phyloP scores from a whole-genome alignment of 2,113 vertebrate species.

The Rissa tridactyla region DNA sequence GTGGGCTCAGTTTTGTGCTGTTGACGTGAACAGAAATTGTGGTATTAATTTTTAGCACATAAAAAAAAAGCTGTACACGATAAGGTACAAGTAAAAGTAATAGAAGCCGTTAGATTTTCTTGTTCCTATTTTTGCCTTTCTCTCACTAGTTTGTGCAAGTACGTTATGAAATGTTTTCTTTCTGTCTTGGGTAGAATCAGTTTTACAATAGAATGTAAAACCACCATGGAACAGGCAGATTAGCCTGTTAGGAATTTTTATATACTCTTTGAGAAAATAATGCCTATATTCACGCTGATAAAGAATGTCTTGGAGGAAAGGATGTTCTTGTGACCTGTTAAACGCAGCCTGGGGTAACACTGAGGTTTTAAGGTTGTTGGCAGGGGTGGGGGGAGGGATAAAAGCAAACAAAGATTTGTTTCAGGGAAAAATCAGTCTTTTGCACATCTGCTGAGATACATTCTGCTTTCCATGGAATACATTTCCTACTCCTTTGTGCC shows the following conservation, averaged over 20 bases:
- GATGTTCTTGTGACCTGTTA: conserved; percentile 23
- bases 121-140: background rate
- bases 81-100: background rate
- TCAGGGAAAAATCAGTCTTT: background rate
- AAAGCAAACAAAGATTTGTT: background rate
- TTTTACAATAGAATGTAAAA: background rate
- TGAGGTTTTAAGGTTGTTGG: conserved; percentile 34
- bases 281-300: background rate
- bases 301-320: background rate
- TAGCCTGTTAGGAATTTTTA: background rate
- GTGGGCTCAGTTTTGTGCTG: background rate
- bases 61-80: background rate
- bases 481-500: conserved; percentile 49
- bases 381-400: background rate
- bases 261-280: background rate
- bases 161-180: background rate
- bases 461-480: background rate
- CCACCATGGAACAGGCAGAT: background rate
- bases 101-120: background rate
- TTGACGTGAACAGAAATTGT: background rate
- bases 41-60: background rate
- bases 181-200: background rate
- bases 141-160: background rate
- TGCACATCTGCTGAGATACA: background rate
- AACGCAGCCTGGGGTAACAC: conserved; percentile 3